Evolutionary conservation across 2,797 vertebrate species (phyloP), one percentile per base, ranked within the genome.

Genomic region (Muraenolepis orangiensis): DNA sequence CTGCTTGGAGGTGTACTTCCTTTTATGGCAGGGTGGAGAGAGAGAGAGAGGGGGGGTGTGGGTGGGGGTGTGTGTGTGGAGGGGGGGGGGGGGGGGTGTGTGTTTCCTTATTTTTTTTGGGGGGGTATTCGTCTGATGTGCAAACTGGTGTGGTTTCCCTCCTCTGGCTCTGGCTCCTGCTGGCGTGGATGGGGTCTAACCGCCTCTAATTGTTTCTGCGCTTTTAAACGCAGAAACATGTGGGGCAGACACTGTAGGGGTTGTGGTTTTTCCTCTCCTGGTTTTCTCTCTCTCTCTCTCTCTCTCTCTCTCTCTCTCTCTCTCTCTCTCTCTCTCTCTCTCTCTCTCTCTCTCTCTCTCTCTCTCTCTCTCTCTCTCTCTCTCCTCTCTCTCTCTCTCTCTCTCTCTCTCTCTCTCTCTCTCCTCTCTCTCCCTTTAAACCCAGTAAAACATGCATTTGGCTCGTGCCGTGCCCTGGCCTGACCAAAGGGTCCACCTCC

Each of bases 231-330:
- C 72, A 77, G 66, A 68, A 57, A 72, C 76, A 70, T 66, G 67
- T 72, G 86, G 78, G 77, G 84, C 61, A 71, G 76, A 70, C 61
- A n/a, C n/a, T n/a, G 69, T 72, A 86, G 79, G 77, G 83, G 79
- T 72, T 71, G 80, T 66, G 81, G 79, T 46, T 46, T 46, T 14
- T 18, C 18, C 16, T 14, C 40, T 42, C 40, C 14, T 18, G 70
- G 78, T 76, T 78, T 81, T 71, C 74, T 66, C 66, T 72, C 71
- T 29, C 69, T 67, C 36, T 20, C 13, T 4, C 13, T 64, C 34
- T 14, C 40, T 70, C 76, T 74, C 74, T 66, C 66, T 57, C 46
- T n/a, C 46, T 57, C 46, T n/a, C 46, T 57, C 46, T 3, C 4
- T 57, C 46, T n/a, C 20, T 57, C 46, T n/a, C 46, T 57, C 46